A percentile compares a stretch with the other conserved stretches of the same genome.
Conservation (phyloP, 1,140 invertebrate genomes). For the Teleogryllus occipitalis region DNA sequence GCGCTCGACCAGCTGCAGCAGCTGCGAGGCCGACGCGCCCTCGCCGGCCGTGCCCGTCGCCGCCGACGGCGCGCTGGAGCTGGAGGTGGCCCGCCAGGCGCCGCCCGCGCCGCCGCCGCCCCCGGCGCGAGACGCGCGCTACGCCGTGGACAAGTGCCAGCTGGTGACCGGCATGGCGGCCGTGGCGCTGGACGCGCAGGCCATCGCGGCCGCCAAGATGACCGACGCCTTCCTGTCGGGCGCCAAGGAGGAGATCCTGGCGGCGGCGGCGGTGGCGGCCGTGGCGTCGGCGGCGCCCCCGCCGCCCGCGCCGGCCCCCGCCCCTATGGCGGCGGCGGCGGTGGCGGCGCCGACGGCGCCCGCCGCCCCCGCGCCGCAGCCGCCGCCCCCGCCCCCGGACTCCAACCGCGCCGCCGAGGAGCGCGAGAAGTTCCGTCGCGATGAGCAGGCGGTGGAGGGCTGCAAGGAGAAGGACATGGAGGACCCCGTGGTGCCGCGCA, state of each 20-base stretch:
- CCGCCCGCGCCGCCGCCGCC: neutral
- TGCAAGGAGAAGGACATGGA: slow-evolving; percentile 35
- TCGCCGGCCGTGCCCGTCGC: neutral
- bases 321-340: neutral
- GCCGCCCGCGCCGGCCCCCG: too few species aligned
- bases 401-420: slow-evolving; percentile 24
- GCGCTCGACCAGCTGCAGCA: neutral
- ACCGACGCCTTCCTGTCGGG: slow-evolving; percentile 33
- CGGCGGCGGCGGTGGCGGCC: neutral
- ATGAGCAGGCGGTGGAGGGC: slow-evolving; percentile 33
- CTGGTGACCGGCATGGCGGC: slow-evolving; percentile 27
- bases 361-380: neutral
- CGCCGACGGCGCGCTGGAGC: neutral
- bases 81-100: neutral
- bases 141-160: neutral
- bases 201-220: slow-evolving; percentile 26
- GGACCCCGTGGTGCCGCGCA: slow-evolving; percentile 34
- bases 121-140: neutral
- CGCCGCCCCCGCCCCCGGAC: slow-evolving; percentile 19
- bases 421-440: slow-evolving; percentile 35
- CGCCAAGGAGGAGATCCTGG: slow-evolving; percentile 28
- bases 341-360: neutral
- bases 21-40: too few species aligned
- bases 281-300: neutral
- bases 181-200: slow-evolving; percentile 20